Conservation (phyloP, 2,888 invertebrate species). For the Mythimna pallens region DNA sequence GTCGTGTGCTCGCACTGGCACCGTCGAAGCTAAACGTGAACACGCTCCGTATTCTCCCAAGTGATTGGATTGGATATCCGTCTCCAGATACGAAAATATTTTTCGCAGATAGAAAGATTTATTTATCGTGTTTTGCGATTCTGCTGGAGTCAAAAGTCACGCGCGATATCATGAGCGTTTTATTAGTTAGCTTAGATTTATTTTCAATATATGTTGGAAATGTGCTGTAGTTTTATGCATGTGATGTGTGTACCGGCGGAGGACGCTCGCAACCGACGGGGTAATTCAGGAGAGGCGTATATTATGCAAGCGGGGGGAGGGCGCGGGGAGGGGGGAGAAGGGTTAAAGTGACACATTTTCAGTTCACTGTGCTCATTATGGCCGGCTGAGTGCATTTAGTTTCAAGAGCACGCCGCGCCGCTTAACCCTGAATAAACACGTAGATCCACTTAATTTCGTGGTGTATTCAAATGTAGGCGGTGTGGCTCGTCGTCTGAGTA, state of each 20-base stretch:
- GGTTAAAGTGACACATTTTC: constrained; percentile 67
- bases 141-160: background rate
- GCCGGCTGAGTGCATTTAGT: constrained; percentile 64
- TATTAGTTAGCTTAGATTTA: background rate
- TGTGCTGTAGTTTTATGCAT: constrained; percentile 19
- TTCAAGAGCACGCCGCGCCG: constrained; percentile 63
- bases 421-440: constrained; percentile 63
- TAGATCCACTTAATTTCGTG: constrained; percentile 55
- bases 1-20: background rate
- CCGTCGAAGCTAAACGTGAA: constrained; percentile 12
- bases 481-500: background rate
- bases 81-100: constrained; percentile 32
- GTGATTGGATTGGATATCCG: constrained; percentile 41
- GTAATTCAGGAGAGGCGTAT: constrained; percentile 63
- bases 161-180: too few relatives aligned
- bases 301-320: constrained; percentile 58
- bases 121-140: constrained; percentile 20
- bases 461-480: constrained; percentile 43
- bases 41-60: constrained; percentile 12
- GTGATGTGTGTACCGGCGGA: constrained; percentile 30
- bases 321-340: background rate
- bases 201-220: constrained; percentile 19
- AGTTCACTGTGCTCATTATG: constrained; percentile 68
- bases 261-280: constrained; percentile 18
- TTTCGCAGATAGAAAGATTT: constrained; percentile 23